These are phyloP conservation scores for Buceros bicornis DNA, from an alignment of 2,797 vertebrate species.

Conservation along the genomic window DNA sequence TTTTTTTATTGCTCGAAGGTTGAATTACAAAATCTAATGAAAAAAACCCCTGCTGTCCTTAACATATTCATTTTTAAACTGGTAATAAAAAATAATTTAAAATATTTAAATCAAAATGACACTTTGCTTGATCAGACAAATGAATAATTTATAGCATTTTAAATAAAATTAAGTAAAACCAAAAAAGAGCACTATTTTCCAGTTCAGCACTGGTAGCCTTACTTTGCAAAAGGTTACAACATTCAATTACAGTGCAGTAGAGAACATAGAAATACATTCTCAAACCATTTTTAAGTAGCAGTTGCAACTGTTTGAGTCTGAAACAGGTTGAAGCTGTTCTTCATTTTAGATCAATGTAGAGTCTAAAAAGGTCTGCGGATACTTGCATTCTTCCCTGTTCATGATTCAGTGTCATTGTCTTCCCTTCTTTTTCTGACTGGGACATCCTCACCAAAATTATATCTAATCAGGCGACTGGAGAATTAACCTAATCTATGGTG, in stretches of 20 bases:
- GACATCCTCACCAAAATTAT: neutral
- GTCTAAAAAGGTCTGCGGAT: neutral
- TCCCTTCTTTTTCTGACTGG: neutral
- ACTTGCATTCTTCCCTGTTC: neutral
- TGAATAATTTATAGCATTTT: neutral
- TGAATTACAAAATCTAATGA: neutral
- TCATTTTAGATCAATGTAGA: neutral
- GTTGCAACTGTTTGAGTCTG: neutral
- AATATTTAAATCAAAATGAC: neutral
- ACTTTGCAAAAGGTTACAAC: neutral
- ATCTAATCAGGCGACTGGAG: neutral
- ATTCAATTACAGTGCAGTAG: neutral
- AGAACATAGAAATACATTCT: neutral
- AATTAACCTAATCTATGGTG: neutral
- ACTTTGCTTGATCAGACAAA: neutral
- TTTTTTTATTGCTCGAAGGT: neutral
- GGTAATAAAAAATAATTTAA: neutral
- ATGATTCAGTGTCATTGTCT: neutral
- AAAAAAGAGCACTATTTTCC: neutral
- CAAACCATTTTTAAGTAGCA: neutral
- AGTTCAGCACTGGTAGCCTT: neutral
- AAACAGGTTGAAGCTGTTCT: neutral
- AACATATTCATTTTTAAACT: neutral
- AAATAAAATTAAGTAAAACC: neutral
- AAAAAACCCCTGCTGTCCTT: neutral